Conservation (phyloP, 2,888 invertebrate genomes). For the Eupithecia subumbrata region DNA sequence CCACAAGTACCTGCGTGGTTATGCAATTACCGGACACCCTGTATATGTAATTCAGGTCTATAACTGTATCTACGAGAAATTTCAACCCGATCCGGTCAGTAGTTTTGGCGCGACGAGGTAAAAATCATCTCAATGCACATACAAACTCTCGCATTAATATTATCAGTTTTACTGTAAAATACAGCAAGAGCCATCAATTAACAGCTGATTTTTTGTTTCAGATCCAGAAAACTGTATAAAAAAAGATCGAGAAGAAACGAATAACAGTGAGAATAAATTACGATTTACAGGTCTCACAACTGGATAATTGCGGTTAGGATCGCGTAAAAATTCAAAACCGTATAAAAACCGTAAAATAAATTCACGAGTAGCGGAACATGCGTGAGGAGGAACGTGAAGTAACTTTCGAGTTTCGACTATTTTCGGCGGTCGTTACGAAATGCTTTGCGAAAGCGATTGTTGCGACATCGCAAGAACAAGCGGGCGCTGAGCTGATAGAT, state of each 20-base stretch:
- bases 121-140: too few relatives aligned
- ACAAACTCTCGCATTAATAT: neutral
- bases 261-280: neutral
- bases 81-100: neutral
- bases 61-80: neutral
- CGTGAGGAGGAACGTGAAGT: slow-evolving; percentile 64
- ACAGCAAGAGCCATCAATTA: neutral
- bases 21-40: too few relatives aligned
- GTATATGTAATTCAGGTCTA: too few relatives aligned
- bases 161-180: neutral
- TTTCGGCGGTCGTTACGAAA: slow-evolving; percentile 74
- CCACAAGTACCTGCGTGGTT: too few relatives aligned
- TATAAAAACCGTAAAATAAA: slow-evolving; percentile 49
- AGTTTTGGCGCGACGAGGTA: too few relatives aligned
- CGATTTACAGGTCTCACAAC: slow-evolving; percentile 26
- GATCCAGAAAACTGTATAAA: neutral
- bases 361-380: slow-evolving; percentile 46
- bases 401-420: slow-evolving; percentile 77
- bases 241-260: neutral
- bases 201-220: neutral
- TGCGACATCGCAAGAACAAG: slow-evolving; percentile 52
- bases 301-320: slow-evolving; percentile 20
- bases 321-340: slow-evolving; percentile 41
- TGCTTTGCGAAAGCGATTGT: slow-evolving; percentile 75
- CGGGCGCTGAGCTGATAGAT: slow-evolving; percentile 54